These are phyloP conservation scores for Bubo bubo DNA, from an alignment of 2,113 vertebrate species.

Conservation along the genomic window DNA sequence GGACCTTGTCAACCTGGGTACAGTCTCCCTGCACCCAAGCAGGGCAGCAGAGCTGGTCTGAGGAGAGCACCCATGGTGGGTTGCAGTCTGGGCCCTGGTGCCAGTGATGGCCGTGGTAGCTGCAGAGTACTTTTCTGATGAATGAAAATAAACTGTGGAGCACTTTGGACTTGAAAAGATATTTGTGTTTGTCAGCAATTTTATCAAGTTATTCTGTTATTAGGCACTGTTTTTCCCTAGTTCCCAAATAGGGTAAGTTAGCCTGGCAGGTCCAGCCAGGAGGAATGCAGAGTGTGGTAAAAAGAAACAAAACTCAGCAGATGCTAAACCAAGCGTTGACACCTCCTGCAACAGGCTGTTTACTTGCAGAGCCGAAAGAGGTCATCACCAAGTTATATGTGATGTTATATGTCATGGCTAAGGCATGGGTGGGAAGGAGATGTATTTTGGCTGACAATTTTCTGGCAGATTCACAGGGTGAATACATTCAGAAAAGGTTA, in stretches of 20 bases:
- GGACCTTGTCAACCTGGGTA: neutral
- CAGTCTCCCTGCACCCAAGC: neutral
- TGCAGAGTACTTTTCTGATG: neutral
- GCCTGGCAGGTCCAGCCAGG: neutral
- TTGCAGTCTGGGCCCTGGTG: fast-evolving
- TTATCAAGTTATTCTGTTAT: neutral
- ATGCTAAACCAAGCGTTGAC: neutral
- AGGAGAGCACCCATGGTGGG: fast-evolving
- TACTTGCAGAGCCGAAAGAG: neutral
- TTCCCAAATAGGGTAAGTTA: neutral
- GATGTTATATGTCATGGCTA: neutral
- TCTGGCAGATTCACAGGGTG: neutral
- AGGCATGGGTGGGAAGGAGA: neutral
- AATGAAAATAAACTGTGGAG: neutral
- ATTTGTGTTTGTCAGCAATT: neutral
- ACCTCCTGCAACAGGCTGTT: neutral
- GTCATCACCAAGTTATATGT: neutral
- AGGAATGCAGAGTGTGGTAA: neutral
- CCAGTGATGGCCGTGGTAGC: neutral
- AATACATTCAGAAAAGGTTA: neutral
- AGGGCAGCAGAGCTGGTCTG: neutral
- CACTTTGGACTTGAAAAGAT: neutral
- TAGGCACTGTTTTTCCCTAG: fast-evolving
- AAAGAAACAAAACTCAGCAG: neutral
- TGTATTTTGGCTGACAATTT: neutral